Percentiles rank a stretch among this genome's conserved stretches.
Conservation (phyloP, 1,140 invertebrate genomes). For the Cotesia chilonis region DNA sequence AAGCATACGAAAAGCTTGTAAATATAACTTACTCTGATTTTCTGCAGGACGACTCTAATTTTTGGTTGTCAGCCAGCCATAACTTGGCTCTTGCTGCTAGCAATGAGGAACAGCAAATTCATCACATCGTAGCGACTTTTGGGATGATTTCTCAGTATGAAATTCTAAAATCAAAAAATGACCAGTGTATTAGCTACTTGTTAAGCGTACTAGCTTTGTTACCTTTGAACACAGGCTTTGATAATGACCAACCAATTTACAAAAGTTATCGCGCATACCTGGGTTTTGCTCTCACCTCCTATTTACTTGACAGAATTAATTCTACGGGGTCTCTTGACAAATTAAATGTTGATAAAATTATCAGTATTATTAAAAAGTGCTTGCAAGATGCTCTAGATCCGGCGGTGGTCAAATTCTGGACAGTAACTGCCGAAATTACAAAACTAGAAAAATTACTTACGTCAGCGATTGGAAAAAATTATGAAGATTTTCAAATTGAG, state of each 20-base stretch:
- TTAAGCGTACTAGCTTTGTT: constrained; percentile 47
- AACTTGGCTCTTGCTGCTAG: constrained; percentile 49
- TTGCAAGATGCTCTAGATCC: constrained; percentile 50
- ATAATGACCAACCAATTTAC: constrained; percentile 36
- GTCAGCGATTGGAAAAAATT: constrained; percentile 40
- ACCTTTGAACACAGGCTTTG: constrained; percentile 41
- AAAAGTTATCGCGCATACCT: constrained; percentile 57
- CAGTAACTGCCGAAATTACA: constrained; percentile 44
- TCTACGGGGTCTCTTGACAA: neutral
- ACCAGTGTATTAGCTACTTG: constrained; percentile 40
- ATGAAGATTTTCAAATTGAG: constrained; percentile 22
- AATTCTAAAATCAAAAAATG: constrained; percentile 19
- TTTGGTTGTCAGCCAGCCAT: constrained; percentile 52
- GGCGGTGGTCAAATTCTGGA: constrained; percentile 48
- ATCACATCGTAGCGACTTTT: constrained; percentile 48
- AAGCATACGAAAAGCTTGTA: constrained; percentile 24
- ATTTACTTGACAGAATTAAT: constrained; percentile 40
- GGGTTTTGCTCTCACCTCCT: constrained; percentile 53
- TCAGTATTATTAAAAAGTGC: constrained; percentile 45
- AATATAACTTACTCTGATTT: neutral
- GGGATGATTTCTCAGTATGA: constrained; percentile 48
- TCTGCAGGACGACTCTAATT: constrained; percentile 13
- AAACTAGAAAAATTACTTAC: constrained; percentile 49
- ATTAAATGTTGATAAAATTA: constrained; percentile 20
- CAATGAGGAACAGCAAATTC: constrained; percentile 42